Conservation (phyloP, 2,113 vertebrate species). For the Macaca nemestrina region DNA sequence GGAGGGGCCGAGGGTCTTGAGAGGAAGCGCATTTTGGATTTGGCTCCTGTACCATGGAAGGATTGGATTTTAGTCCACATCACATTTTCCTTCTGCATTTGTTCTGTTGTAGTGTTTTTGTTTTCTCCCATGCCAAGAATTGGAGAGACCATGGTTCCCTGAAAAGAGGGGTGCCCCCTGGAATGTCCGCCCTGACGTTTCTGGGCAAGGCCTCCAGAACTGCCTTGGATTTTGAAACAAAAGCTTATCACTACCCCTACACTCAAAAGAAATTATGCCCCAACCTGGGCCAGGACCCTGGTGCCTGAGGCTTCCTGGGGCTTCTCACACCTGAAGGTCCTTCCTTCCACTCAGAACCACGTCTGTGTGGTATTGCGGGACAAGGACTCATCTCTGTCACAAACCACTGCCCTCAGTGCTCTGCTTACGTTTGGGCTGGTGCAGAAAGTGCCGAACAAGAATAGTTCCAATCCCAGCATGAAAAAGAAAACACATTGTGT, state of each 20-base stretch:
- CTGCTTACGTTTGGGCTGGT: rapidly evolving
- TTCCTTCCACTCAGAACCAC: not conserved
- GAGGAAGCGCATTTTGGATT: not conserved
- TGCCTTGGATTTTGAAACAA: not conserved
- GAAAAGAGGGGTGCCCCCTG: not conserved
- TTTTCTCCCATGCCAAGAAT: not conserved
- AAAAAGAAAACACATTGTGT: conserved; percentile 80
- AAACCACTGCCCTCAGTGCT: not conserved
- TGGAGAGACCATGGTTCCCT: not conserved
- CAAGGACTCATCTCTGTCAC: not conserved
- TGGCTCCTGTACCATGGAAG: not conserved
- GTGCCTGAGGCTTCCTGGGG: not conserved
- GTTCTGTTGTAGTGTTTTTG: not conserved
- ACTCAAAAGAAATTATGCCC: not conserved
- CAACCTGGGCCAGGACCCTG: not conserved
- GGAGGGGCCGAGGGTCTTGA: not conserved
- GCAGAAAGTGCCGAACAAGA: conserved; percentile 59
- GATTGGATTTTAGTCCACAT: not conserved
- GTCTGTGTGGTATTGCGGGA: not conserved
- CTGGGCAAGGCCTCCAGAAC: not conserved
- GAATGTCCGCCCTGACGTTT: not conserved
- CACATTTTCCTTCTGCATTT: not conserved
- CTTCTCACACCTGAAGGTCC: not conserved
- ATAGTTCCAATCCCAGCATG: conserved; percentile 50
- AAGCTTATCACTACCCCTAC: not conserved